Base-by-base conservation (phyloP, 2,113 vertebrate genomes). In the Larimichthys polyactis region DNA sequence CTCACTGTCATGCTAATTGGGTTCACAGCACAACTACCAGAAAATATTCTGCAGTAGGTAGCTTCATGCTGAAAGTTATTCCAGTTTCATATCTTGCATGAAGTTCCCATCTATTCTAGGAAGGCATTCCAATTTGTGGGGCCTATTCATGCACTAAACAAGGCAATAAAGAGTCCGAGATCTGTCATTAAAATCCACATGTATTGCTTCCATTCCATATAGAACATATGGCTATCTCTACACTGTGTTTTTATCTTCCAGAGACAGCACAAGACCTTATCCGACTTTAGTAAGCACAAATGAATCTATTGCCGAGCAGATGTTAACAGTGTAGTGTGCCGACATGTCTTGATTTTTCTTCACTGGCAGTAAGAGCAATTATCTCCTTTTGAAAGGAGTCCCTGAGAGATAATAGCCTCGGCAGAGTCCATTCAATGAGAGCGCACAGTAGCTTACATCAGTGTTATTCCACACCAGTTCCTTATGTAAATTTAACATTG, bases 161-260 rank as follows among this genome's bases (percentile, higher is more conserved):
- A 24, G 63, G 22, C 52, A 79, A 67, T 86, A 83, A 90, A 88
- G 69, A 75, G 36, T 52, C 71, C 0, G 14, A 75, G 62, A 90
- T 84, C 71, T 83, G 76, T 83, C 84, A 83, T 87, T 88, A 81
- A 87, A 88, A 79, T 69, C 64, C 82, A 74, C 79, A 84, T 85
- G 84, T 75, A 88, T 73, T 74, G 80, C 86, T 64, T 57, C 62
- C 48, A 17, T n/a, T 83, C n/a, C 72, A 77, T 36, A 16, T 55
- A 78, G 58, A 84, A 75, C 36, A 91, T 86, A 84, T 89, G 83
- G 84, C 82, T 73, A 63, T 86, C 69, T 80, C 46, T 4, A 19
- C 15, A 16, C 59, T 75, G 20, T 71, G 74, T 72, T 85, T 87
- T 75, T 79, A 66, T 84, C 78, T 81, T 75, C 17, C 32, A n/a